Evolutionary conservation across 2,113 vertebrate species (phyloP).

Genomic region (Eulemur rufifrons): DNA sequence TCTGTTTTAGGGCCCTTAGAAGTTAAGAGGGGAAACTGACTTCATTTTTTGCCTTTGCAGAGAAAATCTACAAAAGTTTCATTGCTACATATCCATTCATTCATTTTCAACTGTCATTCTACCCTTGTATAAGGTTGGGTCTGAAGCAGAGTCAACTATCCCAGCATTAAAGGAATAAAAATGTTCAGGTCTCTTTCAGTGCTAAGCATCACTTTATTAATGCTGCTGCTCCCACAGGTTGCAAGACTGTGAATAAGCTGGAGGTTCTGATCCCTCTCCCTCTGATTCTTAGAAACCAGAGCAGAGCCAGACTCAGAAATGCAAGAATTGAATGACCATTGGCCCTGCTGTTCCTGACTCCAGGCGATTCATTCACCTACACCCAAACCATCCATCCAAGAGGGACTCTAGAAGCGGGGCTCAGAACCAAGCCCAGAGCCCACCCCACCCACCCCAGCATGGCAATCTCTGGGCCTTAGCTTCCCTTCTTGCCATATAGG

Average conservation of each 20-base stretch:
- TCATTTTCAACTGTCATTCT: neutral
- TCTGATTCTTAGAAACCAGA: conserved; percentile 21
- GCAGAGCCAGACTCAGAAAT: neutral
- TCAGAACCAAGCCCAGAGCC: neutral
- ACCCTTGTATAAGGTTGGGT: neutral
- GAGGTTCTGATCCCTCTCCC: neutral
- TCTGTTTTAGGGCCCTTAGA: neutral
- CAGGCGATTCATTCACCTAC: neutral
- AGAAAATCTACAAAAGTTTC: neutral
- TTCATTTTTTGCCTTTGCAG: neutral
- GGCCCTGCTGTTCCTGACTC: neutral
- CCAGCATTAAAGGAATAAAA: neutral
- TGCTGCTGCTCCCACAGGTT: neutral
- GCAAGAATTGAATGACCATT: neutral
- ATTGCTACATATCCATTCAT: neutral
- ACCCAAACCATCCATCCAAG: neutral
- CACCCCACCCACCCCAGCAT: neutral
- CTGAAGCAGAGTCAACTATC: neutral
- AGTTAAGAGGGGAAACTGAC: neutral
- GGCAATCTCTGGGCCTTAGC: neutral
- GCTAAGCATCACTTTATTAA: neutral
- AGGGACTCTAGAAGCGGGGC: neutral
- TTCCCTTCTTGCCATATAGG: neutral
- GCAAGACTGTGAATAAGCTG: neutral
- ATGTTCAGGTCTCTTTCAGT: neutral